Conservation (phyloP, 2,113 vertebrate species). For the Ophthalmolycus amberensis region DNA sequence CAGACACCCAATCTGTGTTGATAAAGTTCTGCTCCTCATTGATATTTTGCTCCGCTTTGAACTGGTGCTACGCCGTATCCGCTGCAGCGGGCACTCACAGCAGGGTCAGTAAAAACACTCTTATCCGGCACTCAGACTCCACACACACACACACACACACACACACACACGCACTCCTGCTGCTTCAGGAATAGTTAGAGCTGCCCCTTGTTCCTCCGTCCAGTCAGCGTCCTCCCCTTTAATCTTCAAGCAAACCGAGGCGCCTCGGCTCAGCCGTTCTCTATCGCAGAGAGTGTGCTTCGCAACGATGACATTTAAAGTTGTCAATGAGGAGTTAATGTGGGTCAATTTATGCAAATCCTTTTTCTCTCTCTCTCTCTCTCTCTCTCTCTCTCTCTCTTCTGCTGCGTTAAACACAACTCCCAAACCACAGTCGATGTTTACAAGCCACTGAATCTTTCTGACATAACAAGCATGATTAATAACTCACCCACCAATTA, state of each 20-base stretch:
- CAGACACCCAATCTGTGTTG: slow-evolving; percentile 29
- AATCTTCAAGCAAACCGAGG: slow-evolving; percentile 43
- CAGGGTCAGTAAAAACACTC: slow-evolving; percentile 57
- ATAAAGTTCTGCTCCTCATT: slow-evolving; percentile 44
- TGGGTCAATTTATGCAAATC: slow-evolving; percentile 50
- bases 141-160: slow-evolving; percentile 36
- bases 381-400: not conserved
- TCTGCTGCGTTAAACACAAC: slow-evolving; percentile 7
- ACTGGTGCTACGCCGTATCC: slow-evolving; percentile 41
- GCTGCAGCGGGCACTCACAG: slow-evolving; percentile 55
- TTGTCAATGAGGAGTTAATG: slow-evolving; percentile 40
- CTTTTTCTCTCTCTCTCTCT: not conserved
- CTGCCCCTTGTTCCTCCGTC: slow-evolving; percentile 37
- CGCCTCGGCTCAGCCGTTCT: slow-evolving; percentile 59
- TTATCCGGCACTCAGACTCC: slow-evolving; percentile 40
- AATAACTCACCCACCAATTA: slow-evolving; percentile 52
- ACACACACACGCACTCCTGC: slow-evolving; percentile 39
- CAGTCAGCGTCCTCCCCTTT: slow-evolving; percentile 50
- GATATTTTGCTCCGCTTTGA: slow-evolving; percentile 61
- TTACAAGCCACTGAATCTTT: slow-evolving; percentile 32
- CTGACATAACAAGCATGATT: slow-evolving; percentile 39
- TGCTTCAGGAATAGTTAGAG: slow-evolving; percentile 43
- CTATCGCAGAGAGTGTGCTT: slow-evolving; percentile 38
- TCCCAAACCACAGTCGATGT: slow-evolving; percentile 16
- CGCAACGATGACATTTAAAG: slow-evolving; percentile 60